Evolutionary conservation across 1,140 invertebrate species (phyloP), one percentile per base, ranked within the genome.

Genomic region (Helicoverpa zea): DNA sequence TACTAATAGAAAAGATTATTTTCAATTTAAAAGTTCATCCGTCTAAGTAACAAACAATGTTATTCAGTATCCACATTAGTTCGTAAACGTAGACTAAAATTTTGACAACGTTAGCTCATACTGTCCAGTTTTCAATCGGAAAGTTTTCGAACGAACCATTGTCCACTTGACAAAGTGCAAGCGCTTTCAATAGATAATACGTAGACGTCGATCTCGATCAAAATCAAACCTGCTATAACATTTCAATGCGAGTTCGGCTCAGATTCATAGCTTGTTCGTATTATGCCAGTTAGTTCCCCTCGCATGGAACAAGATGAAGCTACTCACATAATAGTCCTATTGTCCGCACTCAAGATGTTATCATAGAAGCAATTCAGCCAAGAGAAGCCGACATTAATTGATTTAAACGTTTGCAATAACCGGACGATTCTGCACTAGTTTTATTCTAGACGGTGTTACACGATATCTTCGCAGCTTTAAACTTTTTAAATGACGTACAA

Each of bases 271-370:
- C 79, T 61, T 81, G 87, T 86, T 90, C 88, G 85, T 83, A 88
- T 88, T 85, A 87, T 84, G 83, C 81, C 80, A 85, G 82, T 81
- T 83, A 83, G 79, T 77, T 84, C 80, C 79, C 80, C 84, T 70
- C 81, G 81, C 79, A 81, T 78, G 80, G 74, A 74, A 80, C 81
- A 83, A 87, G 86, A 89, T 86, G 84, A 84, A 87, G 86, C 88
- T 83, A 85, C 87, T 89, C 86, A 84, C 86, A 88, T 91, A 91
- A 92, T 89, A 87, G 87, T 86, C 77, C 88, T 78, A 89, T 90
- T 92, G 89, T 92, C 84, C 84, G 79, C 63, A 84, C 68, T 82
- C 80, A 87, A 87, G 88, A 89, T 90, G 88, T 90, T 91, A 90
- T 91, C 90, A 87, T 73, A 84, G 83, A 89, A 86, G 81, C 86